Conservation (phyloP, 1,140 invertebrate species). For the Subanguina moxae region DNA sequence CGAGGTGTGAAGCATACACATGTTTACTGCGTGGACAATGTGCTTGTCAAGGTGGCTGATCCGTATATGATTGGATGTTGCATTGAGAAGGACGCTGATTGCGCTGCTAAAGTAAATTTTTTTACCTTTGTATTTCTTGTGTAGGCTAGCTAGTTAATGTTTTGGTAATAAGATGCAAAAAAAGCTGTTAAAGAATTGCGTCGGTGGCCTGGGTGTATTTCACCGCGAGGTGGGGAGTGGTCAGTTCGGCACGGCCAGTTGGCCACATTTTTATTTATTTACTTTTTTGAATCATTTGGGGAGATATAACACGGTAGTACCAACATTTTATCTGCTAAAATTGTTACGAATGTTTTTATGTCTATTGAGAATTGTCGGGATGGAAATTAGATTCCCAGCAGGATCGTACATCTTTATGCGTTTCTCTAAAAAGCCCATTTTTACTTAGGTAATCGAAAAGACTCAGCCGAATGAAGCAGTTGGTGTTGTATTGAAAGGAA, state of each 20-base stretch:
- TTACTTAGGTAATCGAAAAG: constrained; percentile 77
- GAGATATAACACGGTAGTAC: too few relatives aligned
- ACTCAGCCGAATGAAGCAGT: constrained; percentile 83
- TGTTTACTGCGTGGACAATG: constrained; percentile 97
- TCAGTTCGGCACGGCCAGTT: too few relatives aligned
- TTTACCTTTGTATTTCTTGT: constrained; percentile 4
- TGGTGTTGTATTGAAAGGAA: constrained; percentile 71
- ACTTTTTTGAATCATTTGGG: too few relatives aligned
- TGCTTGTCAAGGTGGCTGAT: constrained; percentile 94
- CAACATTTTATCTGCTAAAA: too few relatives aligned
- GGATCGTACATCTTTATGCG: background rate
- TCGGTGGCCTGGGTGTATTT: too few relatives aligned
- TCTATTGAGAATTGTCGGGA: background rate
- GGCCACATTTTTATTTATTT: too few relatives aligned
- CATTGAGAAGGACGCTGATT: constrained; percentile 79
- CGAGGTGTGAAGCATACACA: constrained; percentile 84
- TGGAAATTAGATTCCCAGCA: background rate
- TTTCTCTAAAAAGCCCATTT: background rate
- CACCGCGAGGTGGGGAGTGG: too few relatives aligned
- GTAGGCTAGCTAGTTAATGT: too few relatives aligned
- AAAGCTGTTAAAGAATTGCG: too few relatives aligned
- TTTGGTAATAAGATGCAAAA: too few relatives aligned
- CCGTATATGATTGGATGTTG: constrained; percentile 94
- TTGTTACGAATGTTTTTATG: background rate
- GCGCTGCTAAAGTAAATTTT: constrained; percentile 75